phyloP scores from a whole-genome alignment of 23 tunicate species.

The Clavelina lepadiformis region DNA sequence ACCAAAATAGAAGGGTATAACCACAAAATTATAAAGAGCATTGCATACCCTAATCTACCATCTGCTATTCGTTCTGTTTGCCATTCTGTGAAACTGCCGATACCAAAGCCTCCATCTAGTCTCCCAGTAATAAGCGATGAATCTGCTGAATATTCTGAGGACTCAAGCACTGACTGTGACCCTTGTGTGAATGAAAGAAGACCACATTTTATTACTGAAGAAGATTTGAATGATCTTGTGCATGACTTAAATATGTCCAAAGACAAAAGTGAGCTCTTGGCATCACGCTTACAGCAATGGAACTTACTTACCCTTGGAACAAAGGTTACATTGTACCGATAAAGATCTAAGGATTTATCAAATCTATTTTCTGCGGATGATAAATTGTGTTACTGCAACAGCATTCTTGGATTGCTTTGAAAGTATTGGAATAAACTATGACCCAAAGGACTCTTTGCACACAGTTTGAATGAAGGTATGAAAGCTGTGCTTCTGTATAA shows the following conservation, averaged over 20 bases:
- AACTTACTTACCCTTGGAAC: conserved; percentile 7
- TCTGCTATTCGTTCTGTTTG: no score
- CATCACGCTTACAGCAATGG: conserved; percentile 18
- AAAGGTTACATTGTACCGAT: conserved; percentile 4
- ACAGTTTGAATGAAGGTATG: no score
- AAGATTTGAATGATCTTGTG: conserved; percentile 17
- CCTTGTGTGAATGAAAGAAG: conserved; percentile 4
- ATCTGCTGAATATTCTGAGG: conserved; percentile 20
- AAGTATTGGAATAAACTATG: conserved; percentile 2
- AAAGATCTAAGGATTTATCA: conserved; percentile 6
- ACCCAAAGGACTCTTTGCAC: no score
- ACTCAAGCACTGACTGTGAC: conserved; percentile 18
- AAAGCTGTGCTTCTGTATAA: conserved; percentile 11
- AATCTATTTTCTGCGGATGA: conserved; percentile 6
- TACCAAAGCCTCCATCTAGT: conserved; percentile 3
- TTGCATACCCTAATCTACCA: no score
- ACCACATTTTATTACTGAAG: conserved; percentile 13
- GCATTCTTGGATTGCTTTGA: conserved; percentile 10
- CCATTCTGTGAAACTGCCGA: conserved; percentile 6
- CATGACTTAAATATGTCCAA: conserved; percentile 1
- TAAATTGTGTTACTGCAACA: conserved; percentile 17
- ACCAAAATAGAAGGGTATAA: no score
- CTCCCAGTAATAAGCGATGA: conserved; percentile 18
- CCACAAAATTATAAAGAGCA: no score
- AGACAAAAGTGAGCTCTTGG: conserved; percentile 25